Percentiles rank a stretch among this genome's conserved stretches.
Evolutionary conservation across 2,888 invertebrate species (phyloP).

Genomic region (Lasioglossum vierecki): DNA sequence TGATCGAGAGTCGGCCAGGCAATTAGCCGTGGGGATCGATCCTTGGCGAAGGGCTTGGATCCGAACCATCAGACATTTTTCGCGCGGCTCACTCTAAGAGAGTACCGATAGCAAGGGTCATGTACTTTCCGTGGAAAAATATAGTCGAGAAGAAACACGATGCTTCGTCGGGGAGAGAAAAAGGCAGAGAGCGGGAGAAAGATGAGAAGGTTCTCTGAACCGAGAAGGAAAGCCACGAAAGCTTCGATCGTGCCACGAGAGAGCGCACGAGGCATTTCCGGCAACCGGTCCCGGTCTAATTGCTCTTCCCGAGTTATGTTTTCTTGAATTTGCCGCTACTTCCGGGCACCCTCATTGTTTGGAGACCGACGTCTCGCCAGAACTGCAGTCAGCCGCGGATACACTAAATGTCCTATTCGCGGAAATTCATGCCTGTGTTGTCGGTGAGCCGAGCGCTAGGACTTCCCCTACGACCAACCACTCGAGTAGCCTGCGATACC

Average conservation of each 20-base stretch:
- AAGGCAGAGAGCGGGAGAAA: neutral
- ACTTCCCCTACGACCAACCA: neutral
- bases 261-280: slow-evolving; percentile 1
- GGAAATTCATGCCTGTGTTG: slow-evolving; percentile 28
- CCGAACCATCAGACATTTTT: neutral
- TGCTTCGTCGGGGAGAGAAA: neutral
- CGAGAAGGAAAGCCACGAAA: neutral
- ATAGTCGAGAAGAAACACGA: neutral
- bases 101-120: neutral
- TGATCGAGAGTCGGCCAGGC: neutral
- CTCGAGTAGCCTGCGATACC: neutral
- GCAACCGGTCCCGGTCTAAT: slow-evolving; percentile 33
- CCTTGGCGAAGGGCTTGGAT: neutral
- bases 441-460: neutral
- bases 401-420: neutral
- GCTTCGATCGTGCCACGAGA: slow-evolving; percentile 6
- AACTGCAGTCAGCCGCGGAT: slow-evolving; percentile 25
- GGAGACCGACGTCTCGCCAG: slow-evolving; percentile 27
- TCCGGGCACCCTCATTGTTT: slow-evolving; percentile 45
- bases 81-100: neutral
- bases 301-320: slow-evolving; percentile 48
- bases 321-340: slow-evolving; percentile 55
- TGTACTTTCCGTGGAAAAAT: neutral
- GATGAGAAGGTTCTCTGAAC: neutral
- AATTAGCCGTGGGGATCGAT: neutral